Evolutionary conservation across 2,797 vertebrate genomes (phyloP).

Genomic region (Sarcophilus harrisii): DNA sequence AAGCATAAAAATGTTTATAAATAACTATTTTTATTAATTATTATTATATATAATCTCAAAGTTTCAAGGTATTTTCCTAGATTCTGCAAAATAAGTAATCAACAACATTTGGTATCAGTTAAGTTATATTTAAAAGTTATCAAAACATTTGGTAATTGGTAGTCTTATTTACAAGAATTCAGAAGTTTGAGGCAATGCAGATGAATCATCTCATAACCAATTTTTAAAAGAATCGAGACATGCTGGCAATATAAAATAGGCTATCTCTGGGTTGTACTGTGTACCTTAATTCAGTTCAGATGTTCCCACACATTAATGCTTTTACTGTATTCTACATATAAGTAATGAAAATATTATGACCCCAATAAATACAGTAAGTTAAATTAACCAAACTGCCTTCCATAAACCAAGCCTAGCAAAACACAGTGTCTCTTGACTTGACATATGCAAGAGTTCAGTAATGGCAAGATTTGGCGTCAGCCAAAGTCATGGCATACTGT

Average conservation of each 20-base stretch:
- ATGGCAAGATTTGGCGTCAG: neutral
- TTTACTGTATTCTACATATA: constrained; percentile 66
- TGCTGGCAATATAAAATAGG: constrained; percentile 38
- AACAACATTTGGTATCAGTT: constrained; percentile 63
- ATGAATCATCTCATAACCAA: neutral
- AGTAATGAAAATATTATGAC: constrained; percentile 77
- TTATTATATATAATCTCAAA: neutral
- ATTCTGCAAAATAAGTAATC: constrained; percentile 55
- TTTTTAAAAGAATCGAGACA: constrained; percentile 47
- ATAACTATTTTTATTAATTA: neutral
- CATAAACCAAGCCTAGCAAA: constrained; percentile 38
- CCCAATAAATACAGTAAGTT: constrained; percentile 68
- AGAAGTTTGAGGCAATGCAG: constrained; percentile 52
- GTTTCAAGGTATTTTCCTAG: neutral
- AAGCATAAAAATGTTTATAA: constrained; percentile 24
- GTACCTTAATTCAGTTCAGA: constrained; percentile 73
- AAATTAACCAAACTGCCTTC: constrained; percentile 22
- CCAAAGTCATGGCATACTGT: constrained; percentile 6
- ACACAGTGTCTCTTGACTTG: constrained; percentile 30
- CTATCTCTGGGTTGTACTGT: constrained; percentile 53
- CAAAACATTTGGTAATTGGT: constrained; percentile 9
- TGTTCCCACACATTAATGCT: constrained; percentile 62
- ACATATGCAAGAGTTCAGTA: neutral
- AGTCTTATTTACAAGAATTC: constrained; percentile 58
- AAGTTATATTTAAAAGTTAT: neutral